Base-by-base conservation (phyloP, 2,113 vertebrate species). In the Channa maculata region DNA sequence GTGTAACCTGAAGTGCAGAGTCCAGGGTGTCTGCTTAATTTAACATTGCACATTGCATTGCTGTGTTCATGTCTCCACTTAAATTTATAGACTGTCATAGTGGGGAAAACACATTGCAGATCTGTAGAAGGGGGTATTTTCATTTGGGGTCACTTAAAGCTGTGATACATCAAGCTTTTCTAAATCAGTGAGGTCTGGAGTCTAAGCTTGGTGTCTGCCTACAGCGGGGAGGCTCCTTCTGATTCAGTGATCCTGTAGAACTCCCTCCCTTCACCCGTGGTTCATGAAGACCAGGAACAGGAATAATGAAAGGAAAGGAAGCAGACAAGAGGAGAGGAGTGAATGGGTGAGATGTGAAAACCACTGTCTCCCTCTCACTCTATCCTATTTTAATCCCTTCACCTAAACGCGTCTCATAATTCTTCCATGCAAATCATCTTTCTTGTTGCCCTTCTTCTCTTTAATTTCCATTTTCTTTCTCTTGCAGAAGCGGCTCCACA, bases 81-180 rank as follows among this genome's bases (percentile, higher is more conserved):
- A 64, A 77, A 45, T 79, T 15, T 53, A 61, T 8, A 15, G 1
- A 50, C 44, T 15, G 34, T 39, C 37, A 44, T 24, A 63, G 69
- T 52, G 15, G 68, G 66, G 84, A 44, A 66, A 3, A 13, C 34
- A 52, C 5, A 59, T 34, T 44, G 52, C 6, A 12, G 8, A 3
- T 44, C 33, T 45, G 57, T 43, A n/a, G 37, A 48, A 72, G 55
- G 57, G 49, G 43, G 79, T 74, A 68, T 65, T 86, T 79, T 59
- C 65, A 75, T 78, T 37, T 82, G 69, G 52, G 78, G 78, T 78
- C 80, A 84, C 34, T 51, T 51, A 48, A 58, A 41, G 55, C 41
- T 46, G 49, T 45, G 54, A 77, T 74, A 46, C 2, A 3, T 55
- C 54, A 38, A 60, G 60, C 60, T 53, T 24, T 69, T 49, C 49